Conservation (phyloP, 2,888 invertebrate genomes). For the Mythimna albipuncta region DNA sequence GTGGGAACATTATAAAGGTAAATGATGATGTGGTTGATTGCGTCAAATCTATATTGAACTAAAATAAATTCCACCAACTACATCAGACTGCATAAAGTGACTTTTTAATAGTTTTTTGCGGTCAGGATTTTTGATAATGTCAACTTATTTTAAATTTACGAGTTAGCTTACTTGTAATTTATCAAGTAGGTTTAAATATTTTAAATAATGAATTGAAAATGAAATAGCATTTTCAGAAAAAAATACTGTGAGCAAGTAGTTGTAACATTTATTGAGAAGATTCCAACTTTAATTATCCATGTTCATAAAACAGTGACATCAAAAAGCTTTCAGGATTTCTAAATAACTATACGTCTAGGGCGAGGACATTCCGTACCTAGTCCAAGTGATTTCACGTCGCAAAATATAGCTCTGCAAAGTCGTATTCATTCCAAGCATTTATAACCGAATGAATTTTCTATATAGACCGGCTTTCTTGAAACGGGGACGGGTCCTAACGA, state of each 20-base stretch:
- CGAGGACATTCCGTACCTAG: slow-evolving; percentile 22
- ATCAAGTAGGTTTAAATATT: no score
- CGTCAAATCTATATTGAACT: no score
- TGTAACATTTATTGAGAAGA: slow-evolving; percentile 20
- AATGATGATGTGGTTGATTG: no score
- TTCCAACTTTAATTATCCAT: slow-evolving; percentile 19
- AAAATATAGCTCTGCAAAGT: slow-evolving; percentile 25
- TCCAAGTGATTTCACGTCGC: slow-evolving; percentile 28
- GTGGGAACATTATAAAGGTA: no score
- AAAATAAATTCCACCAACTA: no score
- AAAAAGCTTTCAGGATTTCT: slow-evolving; percentile 42
- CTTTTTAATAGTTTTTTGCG: no score
- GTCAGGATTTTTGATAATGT: no score
- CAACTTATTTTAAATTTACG: background rate
- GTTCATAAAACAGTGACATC: slow-evolving; percentile 34
- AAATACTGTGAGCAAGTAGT: background rate
- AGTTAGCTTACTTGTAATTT: background rate
- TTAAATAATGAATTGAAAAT: background rate
- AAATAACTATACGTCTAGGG: slow-evolving; percentile 18
- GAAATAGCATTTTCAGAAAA: slow-evolving; percentile 9
- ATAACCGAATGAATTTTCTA: slow-evolving; percentile 50
- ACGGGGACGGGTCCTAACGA: slow-evolving; percentile 58
- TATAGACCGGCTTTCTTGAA: slow-evolving; percentile 52
- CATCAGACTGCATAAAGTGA: no score
- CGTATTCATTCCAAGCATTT: slow-evolving; percentile 56